Evolutionary conservation across 2,888 invertebrate species (phyloP), one percentile per base, ranked within the genome.

Genomic region (Tipula vernalis): DNA sequence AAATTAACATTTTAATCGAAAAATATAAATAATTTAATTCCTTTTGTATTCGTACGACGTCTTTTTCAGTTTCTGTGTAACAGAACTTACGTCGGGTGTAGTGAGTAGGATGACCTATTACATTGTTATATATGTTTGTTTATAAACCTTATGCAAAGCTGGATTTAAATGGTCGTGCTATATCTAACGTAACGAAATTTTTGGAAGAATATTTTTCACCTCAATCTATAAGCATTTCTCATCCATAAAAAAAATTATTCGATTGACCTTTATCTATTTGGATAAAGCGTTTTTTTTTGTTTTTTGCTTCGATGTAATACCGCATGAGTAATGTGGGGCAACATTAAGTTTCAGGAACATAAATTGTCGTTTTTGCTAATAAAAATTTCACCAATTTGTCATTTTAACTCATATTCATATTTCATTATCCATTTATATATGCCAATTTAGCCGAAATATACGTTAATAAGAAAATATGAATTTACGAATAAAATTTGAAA

Each of bases 1-100:
- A 71, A 71, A 71, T 71, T 71, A 71, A 71, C 71, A 71, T 71
- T 71, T 71, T 71, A 71, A 71, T 71, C 71, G 71, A 71, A 71
- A 71, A 71, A 71, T 71, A 71, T 71, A 71, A 28, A 71, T 28
- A 71, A 71, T 71, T 71, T 71, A 71, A 71, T 57, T 57, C 15
- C 51, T n/a, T 57, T 57, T 57, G 51, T 15, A 1, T 15, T 28
- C 28, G 28, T 28, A 28, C 28, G 28, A 28, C 28, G 28, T 28
- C 28, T 15, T 57, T 57, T 15, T 0, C 28, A 3, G 71, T 28
- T 51, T 51, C 28, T 71, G 15, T 51, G 51, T 15, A 51, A 15
- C 15, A 28, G 28, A 57, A 71, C 3, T 28, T 10, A 71, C 3
- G 10, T 71, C 71, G 28, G 12, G 28, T 28, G n/a, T 15, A n/a